Conservation (phyloP, 2,113 vertebrate genomes). For the Amphiprion percula region DNA sequence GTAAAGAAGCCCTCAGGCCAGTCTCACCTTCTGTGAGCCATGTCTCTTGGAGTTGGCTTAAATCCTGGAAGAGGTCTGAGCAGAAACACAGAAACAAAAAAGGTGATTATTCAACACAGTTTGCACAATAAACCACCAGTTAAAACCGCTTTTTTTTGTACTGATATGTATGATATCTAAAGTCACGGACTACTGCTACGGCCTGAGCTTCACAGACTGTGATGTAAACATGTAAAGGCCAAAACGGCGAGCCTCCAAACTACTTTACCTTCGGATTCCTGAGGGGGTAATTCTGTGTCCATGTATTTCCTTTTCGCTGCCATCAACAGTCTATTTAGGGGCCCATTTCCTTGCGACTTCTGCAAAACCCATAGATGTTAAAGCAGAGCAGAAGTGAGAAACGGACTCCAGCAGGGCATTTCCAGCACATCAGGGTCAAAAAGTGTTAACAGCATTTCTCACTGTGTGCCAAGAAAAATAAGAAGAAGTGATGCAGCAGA, state of each 20-base stretch:
- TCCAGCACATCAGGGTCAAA: slow-evolving; percentile 37
- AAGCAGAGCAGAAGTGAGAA: slow-evolving; percentile 61
- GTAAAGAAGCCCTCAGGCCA: slow-evolving; percentile 25
- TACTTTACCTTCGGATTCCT: slow-evolving; percentile 93
- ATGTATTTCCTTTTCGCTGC: slow-evolving; percentile 88
- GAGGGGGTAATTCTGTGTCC: slow-evolving; percentile 89
- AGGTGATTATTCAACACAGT: slow-evolving; percentile 11
- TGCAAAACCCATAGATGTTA: slow-evolving; percentile 77
- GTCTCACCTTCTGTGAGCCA: slow-evolving; percentile 97
- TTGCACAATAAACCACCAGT: not conserved
- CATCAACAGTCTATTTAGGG: slow-evolving; percentile 88
- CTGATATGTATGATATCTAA: not conserved
- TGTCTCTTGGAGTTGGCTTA: slow-evolving; percentile 96
- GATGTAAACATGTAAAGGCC: slow-evolving; percentile 50
- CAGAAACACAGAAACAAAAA: slow-evolving; percentile 26
- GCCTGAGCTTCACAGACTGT: not conserved
- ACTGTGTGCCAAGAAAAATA: not conserved
- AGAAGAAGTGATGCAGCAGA: not conserved
- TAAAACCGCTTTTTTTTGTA: not conserved
- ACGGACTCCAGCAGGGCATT: slow-evolving; percentile 34
- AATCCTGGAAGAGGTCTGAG: slow-evolving; percentile 97
- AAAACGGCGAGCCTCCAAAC: slow-evolving; percentile 13
- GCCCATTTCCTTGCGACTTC: slow-evolving; percentile 91
- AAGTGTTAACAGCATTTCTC: slow-evolving; percentile 17
- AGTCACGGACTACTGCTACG: slow-evolving; percentile 15